These are phyloP conservation scores for Mythimna ferrago DNA, from an alignment of 2,888 invertebrate genomes.

Conservation along the genomic window DNA sequence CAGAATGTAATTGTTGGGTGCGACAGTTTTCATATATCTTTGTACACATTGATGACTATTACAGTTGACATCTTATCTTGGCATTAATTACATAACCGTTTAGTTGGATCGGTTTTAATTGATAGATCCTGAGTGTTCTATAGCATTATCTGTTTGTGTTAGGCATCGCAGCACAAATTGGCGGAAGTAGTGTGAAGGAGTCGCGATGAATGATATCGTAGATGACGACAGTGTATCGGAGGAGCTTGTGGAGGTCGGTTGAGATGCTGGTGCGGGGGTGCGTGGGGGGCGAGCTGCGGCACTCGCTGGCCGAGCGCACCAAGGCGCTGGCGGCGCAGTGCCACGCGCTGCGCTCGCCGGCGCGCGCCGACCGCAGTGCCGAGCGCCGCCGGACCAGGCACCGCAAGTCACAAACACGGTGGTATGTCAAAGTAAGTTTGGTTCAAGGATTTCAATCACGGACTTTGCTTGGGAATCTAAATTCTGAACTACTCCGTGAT, in stretches of 20 bases:
- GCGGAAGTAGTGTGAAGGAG: conserved; percentile 36
- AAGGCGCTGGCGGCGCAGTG: conserved; percentile 88
- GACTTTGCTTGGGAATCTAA: background rate
- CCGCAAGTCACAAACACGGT: conserved; percentile 91
- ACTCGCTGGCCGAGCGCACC: conserved; percentile 88
- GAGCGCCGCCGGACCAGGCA: conserved; percentile 85
- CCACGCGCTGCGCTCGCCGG: conserved; percentile 86
- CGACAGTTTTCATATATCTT: conserved; percentile 37
- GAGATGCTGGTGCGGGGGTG: conserved; percentile 88
- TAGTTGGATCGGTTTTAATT: conserved; percentile 12
- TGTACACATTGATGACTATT: conserved; percentile 18
- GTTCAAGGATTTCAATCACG: conserved; percentile 27
- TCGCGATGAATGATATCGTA: conserved; percentile 68
- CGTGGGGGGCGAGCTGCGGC: conserved; percentile 86
- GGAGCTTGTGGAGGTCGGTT: conserved; percentile 76
- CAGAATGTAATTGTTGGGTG: conserved; percentile 34
- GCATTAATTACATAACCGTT: conserved; percentile 67
- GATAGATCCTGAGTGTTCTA: conserved; percentile 15
- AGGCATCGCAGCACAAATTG: conserved; percentile 40
- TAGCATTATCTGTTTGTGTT: conserved; percentile 36
- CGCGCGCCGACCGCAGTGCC: conserved; percentile 78
- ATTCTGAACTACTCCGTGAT: background rate
- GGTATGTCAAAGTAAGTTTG: conserved; percentile 94
- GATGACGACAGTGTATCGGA: conserved; percentile 64
- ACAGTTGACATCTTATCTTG: conserved; percentile 56